phyloP scores from a whole-genome alignment of 2,888 invertebrate genomes.

The Dynastes hyllus region DNA sequence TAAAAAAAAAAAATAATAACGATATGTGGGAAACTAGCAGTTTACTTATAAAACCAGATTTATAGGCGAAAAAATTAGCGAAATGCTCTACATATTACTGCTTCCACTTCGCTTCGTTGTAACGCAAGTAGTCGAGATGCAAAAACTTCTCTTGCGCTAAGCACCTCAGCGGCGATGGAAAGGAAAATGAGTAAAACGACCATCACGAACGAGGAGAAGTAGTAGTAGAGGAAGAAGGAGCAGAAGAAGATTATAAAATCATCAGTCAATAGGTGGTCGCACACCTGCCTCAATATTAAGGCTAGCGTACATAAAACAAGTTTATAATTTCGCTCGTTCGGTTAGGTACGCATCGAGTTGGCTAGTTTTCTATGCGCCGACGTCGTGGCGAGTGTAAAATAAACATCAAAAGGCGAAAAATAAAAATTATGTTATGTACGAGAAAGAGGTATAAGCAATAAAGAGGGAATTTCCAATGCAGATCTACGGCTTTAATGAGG shows the following conservation, averaged over 20 bases:
- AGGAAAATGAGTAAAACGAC: slow-evolving; percentile 10
- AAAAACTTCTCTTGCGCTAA: slow-evolving; percentile 19
- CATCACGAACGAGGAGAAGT: not conserved
- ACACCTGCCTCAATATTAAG: slow-evolving; percentile 55
- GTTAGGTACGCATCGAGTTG: slow-evolving; percentile 26
- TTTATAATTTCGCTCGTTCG: slow-evolving; percentile 46
- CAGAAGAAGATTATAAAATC: slow-evolving; percentile 53
- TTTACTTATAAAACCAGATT: slow-evolving; percentile 49
- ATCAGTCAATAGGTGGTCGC: slow-evolving; percentile 55
- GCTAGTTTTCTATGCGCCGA: slow-evolving; percentile 22
- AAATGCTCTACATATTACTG: slow-evolving; percentile 3
- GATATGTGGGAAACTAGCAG: slow-evolving; percentile 47
- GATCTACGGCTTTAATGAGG: slow-evolving; percentile 36
- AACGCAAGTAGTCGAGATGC: slow-evolving; percentile 8
- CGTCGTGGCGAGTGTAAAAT: slow-evolving; percentile 17
- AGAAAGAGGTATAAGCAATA: slow-evolving; percentile 1
- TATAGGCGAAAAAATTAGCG: slow-evolving; percentile 15
- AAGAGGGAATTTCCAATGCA: slow-evolving; percentile 15
- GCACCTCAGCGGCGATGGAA: slow-evolving; percentile 10
- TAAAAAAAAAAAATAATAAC: not conserved
- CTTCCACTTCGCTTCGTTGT: slow-evolving; percentile 9
- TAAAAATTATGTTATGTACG: not conserved
- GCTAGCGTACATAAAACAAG: slow-evolving; percentile 54
- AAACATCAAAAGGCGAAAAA: slow-evolving; percentile 12
- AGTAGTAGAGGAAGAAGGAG: slow-evolving; percentile 10